These are phyloP conservation scores for Ornithoptera alexandrae DNA, from an alignment of 2,888 invertebrate genomes.

Conservation along the genomic window DNA sequence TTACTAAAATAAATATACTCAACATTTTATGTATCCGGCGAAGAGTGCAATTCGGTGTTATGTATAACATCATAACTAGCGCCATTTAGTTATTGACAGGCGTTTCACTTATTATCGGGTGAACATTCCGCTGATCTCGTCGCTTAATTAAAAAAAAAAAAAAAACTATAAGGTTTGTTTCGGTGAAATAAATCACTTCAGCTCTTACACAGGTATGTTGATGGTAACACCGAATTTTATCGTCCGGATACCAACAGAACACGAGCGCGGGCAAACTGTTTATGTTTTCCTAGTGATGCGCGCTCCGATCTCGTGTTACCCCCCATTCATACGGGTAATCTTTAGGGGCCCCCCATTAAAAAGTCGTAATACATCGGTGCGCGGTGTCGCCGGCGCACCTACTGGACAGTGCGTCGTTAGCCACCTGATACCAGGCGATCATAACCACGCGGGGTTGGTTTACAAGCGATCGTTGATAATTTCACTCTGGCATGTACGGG, in stretches of 20 bases:
- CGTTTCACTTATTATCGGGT: too few relatives aligned
- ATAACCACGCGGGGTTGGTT: constrained; percentile 54
- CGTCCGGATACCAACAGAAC: constrained; percentile 53
- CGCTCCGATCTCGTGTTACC: constrained; percentile 69
- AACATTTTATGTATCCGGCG: too few relatives aligned
- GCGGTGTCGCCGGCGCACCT: constrained; percentile 60
- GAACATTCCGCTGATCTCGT: too few relatives aligned
- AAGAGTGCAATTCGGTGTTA: too few relatives aligned
- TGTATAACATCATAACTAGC: too few relatives aligned
- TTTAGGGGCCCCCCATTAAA: constrained; percentile 70
- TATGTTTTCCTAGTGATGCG: constrained; percentile 63
- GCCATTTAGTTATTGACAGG: too few relatives aligned
- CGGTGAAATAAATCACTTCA: neutral
- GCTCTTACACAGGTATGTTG: constrained; percentile 37
- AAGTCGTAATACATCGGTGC: constrained; percentile 62
- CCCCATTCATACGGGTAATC: constrained; percentile 72
- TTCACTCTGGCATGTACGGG: constrained; percentile 42
- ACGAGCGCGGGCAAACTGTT: constrained; percentile 58
- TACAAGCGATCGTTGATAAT: constrained; percentile 47
- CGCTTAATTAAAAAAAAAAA: too few relatives aligned
- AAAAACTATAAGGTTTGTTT: neutral
- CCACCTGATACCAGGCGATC: constrained; percentile 72
- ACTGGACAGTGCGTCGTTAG: constrained; percentile 77
- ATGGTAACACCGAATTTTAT: constrained; percentile 69
- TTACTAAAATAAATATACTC: too few relatives aligned